Percentiles rank a stretch among this genome's conserved stretches.
phyloP scores from a whole-genome alignment of 1,140 invertebrate species.

The Odontomachus brunneus region DNA sequence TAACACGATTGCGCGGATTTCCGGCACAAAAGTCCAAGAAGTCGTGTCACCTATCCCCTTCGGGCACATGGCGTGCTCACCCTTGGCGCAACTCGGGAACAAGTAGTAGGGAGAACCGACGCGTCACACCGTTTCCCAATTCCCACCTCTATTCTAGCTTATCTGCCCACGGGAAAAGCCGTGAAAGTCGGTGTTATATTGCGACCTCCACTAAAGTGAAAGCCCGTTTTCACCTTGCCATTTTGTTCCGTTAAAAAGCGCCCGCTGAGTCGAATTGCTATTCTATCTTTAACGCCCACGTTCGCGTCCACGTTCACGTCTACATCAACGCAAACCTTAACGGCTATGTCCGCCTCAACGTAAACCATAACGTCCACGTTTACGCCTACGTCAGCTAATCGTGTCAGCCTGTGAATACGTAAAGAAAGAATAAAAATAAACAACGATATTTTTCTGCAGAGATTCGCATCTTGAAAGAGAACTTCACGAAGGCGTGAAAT shows the following conservation, averaged over 20 bases:
- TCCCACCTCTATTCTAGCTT: conserved; percentile 59
- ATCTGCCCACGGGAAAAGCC: conserved; percentile 62
- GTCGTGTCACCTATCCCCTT: conserved; percentile 45
- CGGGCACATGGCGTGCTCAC: conserved; percentile 18
- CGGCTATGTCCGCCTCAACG: too few species aligned
- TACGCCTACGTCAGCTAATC: too few species aligned
- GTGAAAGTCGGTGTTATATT: conserved; percentile 66
- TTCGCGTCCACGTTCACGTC: too few species aligned
- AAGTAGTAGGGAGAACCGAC: conserved; percentile 40
- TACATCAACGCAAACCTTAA: too few species aligned
- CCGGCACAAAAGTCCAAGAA: conserved; percentile 38
- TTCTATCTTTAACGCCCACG: not conserved
- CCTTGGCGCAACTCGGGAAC: conserved; percentile 44
- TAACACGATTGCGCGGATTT: conserved; percentile 50
- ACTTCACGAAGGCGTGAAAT: too few species aligned
- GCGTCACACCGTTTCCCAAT: conserved; percentile 52
- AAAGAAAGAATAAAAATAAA: too few species aligned
- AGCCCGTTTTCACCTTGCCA: conserved; percentile 42
- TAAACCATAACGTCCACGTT: too few species aligned
- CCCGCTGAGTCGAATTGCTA: not conserved
- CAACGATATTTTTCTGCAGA: too few species aligned
- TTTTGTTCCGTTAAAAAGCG: conserved; percentile 23
- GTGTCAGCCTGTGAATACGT: too few species aligned
- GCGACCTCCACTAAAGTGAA: conserved; percentile 62
- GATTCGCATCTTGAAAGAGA: too few species aligned